Evolutionary conservation across 2,797 vertebrate genomes (phyloP).

Genomic region (Apogon hyalosoma): DNA sequence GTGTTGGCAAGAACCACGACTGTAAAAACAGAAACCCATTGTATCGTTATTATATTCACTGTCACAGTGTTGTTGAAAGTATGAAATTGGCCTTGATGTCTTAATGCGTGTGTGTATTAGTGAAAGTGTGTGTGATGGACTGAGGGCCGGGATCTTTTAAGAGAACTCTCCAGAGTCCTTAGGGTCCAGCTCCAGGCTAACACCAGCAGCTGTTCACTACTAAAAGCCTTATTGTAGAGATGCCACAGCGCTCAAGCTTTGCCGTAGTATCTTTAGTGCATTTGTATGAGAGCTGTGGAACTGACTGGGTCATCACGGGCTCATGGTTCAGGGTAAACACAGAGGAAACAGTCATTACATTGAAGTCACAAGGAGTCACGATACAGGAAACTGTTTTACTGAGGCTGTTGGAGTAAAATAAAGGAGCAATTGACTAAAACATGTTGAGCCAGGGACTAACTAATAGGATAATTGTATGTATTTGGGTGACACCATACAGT

Average conservation of each 20-base stretch:
- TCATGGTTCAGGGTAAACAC: conserved; percentile 46
- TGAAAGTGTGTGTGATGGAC: conserved; percentile 22
- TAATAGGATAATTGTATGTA: conserved; percentile 51
- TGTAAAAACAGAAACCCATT: conserved; percentile 1
- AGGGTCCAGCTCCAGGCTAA: conserved; percentile 50
- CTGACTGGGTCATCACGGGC: conserved; percentile 48
- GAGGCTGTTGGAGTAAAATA: conserved; percentile 5
- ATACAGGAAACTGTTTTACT: conserved; percentile 11
- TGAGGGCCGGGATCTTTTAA: conserved; percentile 13
- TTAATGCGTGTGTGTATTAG: conserved; percentile 8
- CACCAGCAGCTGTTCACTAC: conserved; percentile 69
- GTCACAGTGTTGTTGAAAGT: conserved; percentile 4
- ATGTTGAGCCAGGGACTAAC: conserved; percentile 16
- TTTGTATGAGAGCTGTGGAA: conserved; percentile 40
- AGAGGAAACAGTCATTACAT: conserved; percentile 27
- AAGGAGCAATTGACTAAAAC: conserved; percentile 40
- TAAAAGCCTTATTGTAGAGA: conserved; percentile 66
- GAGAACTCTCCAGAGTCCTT: conserved; percentile 20
- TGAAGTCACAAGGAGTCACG: conserved; percentile 29
- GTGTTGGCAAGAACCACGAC: neutral
- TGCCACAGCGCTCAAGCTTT: conserved; percentile 61
- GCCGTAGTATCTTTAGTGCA: conserved; percentile 52
- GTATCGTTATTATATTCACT: neutral
- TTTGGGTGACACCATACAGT: conserved; percentile 19
- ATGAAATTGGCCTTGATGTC: conserved; percentile 18